Conservation (phyloP, 1,140 invertebrate genomes). For the Asbolus verrucosus region DNA sequence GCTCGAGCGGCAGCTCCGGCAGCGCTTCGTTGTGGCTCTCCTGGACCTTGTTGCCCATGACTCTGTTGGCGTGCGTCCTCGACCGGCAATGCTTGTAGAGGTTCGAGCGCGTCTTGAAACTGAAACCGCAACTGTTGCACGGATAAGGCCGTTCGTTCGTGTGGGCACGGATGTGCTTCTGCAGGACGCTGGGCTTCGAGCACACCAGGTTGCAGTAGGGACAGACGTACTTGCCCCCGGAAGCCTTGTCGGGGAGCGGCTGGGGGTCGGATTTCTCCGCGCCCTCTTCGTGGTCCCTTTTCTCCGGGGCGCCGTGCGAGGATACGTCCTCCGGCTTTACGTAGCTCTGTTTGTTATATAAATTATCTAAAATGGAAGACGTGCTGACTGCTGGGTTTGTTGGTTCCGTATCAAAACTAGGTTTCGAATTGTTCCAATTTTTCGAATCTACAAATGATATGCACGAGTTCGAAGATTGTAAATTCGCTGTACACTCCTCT, state of each 20-base stretch:
- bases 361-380: constrained; percentile 60
- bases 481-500: constrained; percentile 52
- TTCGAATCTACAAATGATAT: constrained; percentile 62
- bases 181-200: constrained; percentile 92
- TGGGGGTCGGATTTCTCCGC: constrained; percentile 40
- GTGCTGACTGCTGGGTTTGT: constrained; percentile 50
- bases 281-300: constrained; percentile 40
- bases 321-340: constrained; percentile 45
- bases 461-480: constrained; percentile 58
- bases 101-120: constrained; percentile 95
- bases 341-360: constrained; percentile 48
- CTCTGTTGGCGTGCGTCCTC: constrained; percentile 78
- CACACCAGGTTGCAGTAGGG: constrained; percentile 89
- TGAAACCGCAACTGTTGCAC: constrained; percentile 88
- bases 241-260: constrained; percentile 48
- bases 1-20: constrained; percentile 38
- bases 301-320: constrained; percentile 20
- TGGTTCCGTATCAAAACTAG: constrained; percentile 60
- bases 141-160: constrained; percentile 94
- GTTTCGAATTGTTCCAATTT: constrained; percentile 48
- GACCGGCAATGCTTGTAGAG: constrained; percentile 90
- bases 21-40: constrained; percentile 41
- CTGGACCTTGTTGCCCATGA: constrained; percentile 60
- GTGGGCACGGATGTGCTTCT: constrained; percentile 93
- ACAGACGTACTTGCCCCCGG: constrained; percentile 79